These are phyloP conservation scores for Mongoloraphidia duomilia DNA, from an alignment of 2,888 invertebrate genomes.

Conservation along the genomic window DNA sequence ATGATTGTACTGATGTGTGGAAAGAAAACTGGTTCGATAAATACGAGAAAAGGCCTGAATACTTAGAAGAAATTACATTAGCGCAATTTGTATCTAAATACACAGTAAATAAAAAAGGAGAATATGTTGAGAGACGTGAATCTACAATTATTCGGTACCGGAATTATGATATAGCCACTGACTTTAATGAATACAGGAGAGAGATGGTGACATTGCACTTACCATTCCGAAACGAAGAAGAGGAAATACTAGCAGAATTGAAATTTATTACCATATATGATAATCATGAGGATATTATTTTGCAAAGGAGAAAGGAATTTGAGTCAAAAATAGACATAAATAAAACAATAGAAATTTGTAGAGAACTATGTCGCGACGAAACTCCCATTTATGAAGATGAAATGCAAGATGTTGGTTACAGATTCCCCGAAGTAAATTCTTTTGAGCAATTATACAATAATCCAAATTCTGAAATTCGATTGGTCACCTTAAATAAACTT, in stretches of 20 bases:
- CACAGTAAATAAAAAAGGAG: constrained; percentile 11
- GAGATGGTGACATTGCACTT: constrained; percentile 24
- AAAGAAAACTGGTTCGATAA: constrained; percentile 27
- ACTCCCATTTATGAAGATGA: constrained; percentile 8
- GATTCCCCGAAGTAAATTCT: constrained; percentile 11
- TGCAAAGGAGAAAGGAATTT: constrained; percentile 20
- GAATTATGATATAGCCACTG: constrained; percentile 22
- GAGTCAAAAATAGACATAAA: constrained; percentile 22
- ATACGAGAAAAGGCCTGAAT: constrained; percentile 26
- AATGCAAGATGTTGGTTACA: constrained; percentile 1
- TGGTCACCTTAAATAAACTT: constrained; percentile 15
- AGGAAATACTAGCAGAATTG: constrained; percentile 22
- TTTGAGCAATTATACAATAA: constrained; percentile 11
- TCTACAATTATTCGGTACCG: constrained; percentile 23
- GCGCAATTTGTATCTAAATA: constrained; percentile 26
- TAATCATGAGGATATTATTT: constrained; percentile 20
- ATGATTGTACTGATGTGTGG: constrained; percentile 27
- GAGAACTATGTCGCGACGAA: constrained; percentile 19
- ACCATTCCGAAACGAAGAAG: constrained; percentile 24
- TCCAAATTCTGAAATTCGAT: constrained; percentile 16
- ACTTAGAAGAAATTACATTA: constrained; percentile 21
- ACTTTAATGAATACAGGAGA: constrained; percentile 22
- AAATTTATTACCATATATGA: constrained; percentile 22
- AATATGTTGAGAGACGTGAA: constrained; percentile 15
- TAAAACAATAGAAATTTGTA: constrained; percentile 24